A percentile compares a stretch with the other conserved stretches of the same genome.
Evolutionary conservation across 2,113 vertebrate genomes (phyloP).

Genomic region (Chlamydotis undulata): DNA sequence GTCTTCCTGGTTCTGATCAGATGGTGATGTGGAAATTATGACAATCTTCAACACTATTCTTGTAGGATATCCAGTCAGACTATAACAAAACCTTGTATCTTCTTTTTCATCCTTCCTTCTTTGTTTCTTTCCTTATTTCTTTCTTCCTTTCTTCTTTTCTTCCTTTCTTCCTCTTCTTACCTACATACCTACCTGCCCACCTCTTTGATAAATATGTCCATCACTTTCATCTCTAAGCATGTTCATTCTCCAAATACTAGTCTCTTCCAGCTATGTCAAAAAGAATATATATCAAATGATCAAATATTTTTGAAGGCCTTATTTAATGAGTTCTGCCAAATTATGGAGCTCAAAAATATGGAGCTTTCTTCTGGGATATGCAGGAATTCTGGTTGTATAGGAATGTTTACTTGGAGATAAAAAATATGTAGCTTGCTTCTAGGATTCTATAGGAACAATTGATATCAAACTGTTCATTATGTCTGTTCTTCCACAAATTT

Average conservation of each 20-base stretch:
- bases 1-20: background rate
- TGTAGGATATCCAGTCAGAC: background rate
- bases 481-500: background rate
- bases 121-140: too few species aligned
- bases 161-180: background rate
- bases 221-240: background rate
- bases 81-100: accelerated
- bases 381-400: background rate
- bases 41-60: background rate
- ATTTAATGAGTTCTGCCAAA: background rate
- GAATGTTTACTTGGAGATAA: background rate
- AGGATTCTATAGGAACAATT: background rate
- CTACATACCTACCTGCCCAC: background rate
- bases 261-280: background rate
- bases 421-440: background rate
- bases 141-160: background rate
- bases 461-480: background rate
- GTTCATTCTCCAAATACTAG: background rate
- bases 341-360: background rate
- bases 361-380: background rate
- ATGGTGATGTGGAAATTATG: background rate
- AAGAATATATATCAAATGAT: background rate
- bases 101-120: background rate
- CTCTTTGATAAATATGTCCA: background rate
- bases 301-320: background rate